phyloP scores from a whole-genome alignment of 2,113 vertebrate genomes.

The Dermatemys mawii region DNA sequence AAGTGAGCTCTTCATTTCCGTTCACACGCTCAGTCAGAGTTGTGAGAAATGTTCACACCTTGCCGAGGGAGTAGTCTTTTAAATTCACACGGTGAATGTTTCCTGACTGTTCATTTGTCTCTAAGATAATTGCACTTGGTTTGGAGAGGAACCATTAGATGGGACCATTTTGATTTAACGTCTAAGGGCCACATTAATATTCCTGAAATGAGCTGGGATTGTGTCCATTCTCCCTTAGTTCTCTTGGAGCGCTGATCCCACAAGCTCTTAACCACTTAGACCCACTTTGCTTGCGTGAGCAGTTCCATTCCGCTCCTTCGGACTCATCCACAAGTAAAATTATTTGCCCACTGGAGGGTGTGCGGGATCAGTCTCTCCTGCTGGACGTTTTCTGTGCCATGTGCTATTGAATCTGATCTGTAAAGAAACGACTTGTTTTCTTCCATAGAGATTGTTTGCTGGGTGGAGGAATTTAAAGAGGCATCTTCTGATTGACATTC shows the following conservation, averaged over 20 bases:
- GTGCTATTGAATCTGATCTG: neutral
- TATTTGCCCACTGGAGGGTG: neutral
- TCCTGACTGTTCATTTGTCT: neutral
- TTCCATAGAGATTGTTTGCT: neutral
- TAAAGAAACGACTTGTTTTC: neutral
- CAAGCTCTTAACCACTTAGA: neutral
- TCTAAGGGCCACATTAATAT: rapidly evolving
- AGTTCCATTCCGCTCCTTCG: neutral
- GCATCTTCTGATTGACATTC: rapidly evolving
- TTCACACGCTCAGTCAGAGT: too few species aligned
- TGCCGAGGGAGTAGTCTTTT: neutral
- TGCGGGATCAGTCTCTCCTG: neutral
- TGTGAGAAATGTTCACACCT: too few species aligned
- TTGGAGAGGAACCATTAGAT: neutral
- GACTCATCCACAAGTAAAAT: too few species aligned
- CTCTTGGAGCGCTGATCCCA: neutral
- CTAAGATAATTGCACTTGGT: neutral
- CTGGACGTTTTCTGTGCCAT: neutral
- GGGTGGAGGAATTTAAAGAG: neutral
- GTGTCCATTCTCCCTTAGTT: neutral
- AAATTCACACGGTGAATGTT: neutral
- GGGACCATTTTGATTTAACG: neutral
- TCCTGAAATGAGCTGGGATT: neutral
- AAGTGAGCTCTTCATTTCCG: too few species aligned
- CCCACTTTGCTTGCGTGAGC: neutral